Evolutionary conservation across 1,140 invertebrate genomes (phyloP), one percentile per base, ranked within the genome.

Genomic region (Sarcophaga bullata): DNA sequence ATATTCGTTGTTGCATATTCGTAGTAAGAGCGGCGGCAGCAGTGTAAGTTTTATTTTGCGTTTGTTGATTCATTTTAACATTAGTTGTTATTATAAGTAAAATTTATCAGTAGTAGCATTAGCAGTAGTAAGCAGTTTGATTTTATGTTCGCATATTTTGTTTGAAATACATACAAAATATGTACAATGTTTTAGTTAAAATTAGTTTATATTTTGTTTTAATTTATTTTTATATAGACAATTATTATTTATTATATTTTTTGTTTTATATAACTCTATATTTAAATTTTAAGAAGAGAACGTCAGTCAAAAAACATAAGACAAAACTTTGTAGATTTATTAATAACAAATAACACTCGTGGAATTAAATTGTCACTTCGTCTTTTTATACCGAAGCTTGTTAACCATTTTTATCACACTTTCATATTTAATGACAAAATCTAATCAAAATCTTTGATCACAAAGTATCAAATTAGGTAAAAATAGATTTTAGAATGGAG

Each of bases 121-220:
- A 50, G 46, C 47, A 15, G 73, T 76, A 48, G 10, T n/a, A 48
- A 15, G 15, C n/a, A 48, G 46, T 48, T 37, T 37, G 46, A 9
- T 48, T 76, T 76, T 19, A 48, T 8, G 46, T 48, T 76, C 9
- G 49, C 49, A 48, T 76, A 46, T 48, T 6, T 48, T 76, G 25
- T 76, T 76, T 76, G 25, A 48, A 19, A 76, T 48, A 17, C 17
- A 48, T 8, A 76, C 47, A 50, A 47, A 76, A 47, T 76, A 48
- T 68, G 62, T 68, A 68, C 17, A 68, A 68, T 68, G 19, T 68
- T 68, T 68, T 68, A 10, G 37, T 76, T 76, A 50, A 76, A 48
- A 6, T 76, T 48, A 48, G 25, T 17, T 76, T 76, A 46, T 37
- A 37, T 76, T 76, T 75, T 76, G n/a, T 76, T 76, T 8, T 76